Percentiles rank a stretch among this genome's conserved stretches.
phyloP scores from a whole-genome alignment of 2,797 vertebrate species.

The Sphenodon punctatus region DNA sequence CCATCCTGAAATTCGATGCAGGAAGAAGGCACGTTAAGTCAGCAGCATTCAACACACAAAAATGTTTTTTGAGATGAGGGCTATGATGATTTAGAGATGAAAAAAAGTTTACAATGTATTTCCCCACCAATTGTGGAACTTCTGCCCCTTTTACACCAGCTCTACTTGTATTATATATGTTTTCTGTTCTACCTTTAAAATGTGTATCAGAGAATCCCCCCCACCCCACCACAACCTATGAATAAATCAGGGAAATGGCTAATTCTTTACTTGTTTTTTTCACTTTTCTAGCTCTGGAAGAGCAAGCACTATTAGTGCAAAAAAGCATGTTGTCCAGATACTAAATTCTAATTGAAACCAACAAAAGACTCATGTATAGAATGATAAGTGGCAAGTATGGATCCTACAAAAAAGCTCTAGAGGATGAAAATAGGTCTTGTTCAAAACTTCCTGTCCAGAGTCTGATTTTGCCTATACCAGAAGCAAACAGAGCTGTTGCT shows the following conservation, averaged over 20 bases:
- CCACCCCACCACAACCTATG: neutral
- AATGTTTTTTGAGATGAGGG: no score
- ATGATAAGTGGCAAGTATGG: neutral
- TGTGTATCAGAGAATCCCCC: neutral
- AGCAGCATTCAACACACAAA: no score
- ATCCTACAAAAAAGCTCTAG: neutral
- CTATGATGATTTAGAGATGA: no score
- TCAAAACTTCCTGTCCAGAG: neutral
- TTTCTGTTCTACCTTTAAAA: fast-evolving
- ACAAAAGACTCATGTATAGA: neutral
- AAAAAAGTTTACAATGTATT: no score
- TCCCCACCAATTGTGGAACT: no score
- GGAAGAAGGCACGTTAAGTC: no score
- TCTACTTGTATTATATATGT: neutral
- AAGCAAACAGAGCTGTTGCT: no score
- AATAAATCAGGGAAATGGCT: fast-evolving
- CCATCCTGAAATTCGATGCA: neutral
- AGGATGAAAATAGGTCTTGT: neutral
- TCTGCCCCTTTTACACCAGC: neutral
- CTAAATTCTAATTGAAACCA: neutral
- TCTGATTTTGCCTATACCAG: neutral
- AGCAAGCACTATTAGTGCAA: neutral
- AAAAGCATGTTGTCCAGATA: neutral
- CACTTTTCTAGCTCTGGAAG: neutral
- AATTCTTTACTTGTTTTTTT: neutral